Evolutionary conservation across 2,113 vertebrate genomes (phyloP).

Genomic region (Leptodactylus fuscus): DNA sequence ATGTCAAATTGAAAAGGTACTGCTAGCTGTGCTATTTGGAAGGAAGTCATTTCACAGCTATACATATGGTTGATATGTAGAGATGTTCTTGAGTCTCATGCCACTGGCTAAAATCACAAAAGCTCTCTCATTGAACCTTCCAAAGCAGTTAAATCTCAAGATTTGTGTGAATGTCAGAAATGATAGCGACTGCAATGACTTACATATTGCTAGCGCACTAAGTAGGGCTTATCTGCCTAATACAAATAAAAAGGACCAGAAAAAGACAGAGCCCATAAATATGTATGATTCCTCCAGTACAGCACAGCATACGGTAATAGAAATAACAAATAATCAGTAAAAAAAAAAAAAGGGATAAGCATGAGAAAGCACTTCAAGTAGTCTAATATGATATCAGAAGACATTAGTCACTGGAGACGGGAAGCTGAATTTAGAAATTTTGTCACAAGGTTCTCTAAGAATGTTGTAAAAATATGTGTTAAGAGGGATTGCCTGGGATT

Average conservation of each 20-base stretch:
- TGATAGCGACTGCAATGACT: slow-evolving; percentile 26
- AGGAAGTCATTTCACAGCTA: slow-evolving; percentile 28
- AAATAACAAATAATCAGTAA: slow-evolving; percentile 18
- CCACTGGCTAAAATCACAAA: slow-evolving; percentile 37
- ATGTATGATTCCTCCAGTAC: slow-evolving; percentile 16
- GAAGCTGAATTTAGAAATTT: neutral
- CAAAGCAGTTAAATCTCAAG: slow-evolving; percentile 29
- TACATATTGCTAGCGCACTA: slow-evolving; percentile 37
- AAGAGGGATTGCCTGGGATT: too few relatives aligned
- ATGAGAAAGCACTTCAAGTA: neutral
- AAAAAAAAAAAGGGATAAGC: neutral
- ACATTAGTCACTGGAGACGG: neutral
- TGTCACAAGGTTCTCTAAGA: neutral
- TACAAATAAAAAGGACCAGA: slow-evolving; percentile 18
- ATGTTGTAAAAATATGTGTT: neutral
- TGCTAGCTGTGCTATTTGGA: neutral
- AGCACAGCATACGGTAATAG: neutral
- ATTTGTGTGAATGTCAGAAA: slow-evolving; percentile 37
- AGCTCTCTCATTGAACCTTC: neutral
- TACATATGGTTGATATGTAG: slow-evolving; percentile 18
- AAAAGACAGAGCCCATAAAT: slow-evolving; percentile 44
- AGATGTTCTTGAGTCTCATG: slow-evolving; percentile 21
- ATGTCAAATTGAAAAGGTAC: slow-evolving; percentile 46
- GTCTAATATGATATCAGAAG: neutral
- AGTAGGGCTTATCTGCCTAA: slow-evolving; percentile 54